These are phyloP conservation scores for Xiphophorus maculatus DNA, from an alignment of 2,113 vertebrate genomes.

Conservation along the genomic window DNA sequence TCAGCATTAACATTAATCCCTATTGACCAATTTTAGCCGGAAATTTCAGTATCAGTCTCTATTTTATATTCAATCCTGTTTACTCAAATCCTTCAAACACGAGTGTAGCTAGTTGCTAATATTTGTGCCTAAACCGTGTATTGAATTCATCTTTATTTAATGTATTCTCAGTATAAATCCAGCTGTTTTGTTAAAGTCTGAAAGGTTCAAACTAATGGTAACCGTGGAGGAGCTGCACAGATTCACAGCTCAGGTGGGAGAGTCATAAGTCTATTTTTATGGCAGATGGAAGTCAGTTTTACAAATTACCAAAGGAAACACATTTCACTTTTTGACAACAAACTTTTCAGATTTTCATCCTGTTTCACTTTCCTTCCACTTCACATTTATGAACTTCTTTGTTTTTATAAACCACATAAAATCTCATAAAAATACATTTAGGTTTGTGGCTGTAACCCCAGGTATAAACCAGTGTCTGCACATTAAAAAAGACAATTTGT, in stretches of 20 bases:
- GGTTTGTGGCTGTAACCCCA: neutral
- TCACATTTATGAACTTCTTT: neutral
- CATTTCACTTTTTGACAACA: neutral
- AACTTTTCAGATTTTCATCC: neutral
- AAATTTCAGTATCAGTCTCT: no score
- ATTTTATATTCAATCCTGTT: no score
- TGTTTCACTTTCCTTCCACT: no score
- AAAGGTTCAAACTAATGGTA: no score
- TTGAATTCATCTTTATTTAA: no score
- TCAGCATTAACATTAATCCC: no score
- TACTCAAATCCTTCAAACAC: no score
- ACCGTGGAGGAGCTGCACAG: neutral
- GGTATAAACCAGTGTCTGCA: neutral
- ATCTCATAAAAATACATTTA: neutral
- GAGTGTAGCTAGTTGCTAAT: no score
- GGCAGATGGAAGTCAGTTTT: neutral
- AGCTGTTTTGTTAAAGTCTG: no score
- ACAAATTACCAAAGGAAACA: neutral
- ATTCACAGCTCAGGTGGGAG: neutral
- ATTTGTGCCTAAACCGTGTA: no score
- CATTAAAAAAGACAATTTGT: neutral
- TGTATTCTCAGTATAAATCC: no score
- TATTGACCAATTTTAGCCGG: no score
- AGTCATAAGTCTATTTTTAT: neutral
- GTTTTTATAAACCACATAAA: neutral